Conservation (phyloP, 2,797 vertebrate genomes). For the Paratrypauchen microcephalus region DNA sequence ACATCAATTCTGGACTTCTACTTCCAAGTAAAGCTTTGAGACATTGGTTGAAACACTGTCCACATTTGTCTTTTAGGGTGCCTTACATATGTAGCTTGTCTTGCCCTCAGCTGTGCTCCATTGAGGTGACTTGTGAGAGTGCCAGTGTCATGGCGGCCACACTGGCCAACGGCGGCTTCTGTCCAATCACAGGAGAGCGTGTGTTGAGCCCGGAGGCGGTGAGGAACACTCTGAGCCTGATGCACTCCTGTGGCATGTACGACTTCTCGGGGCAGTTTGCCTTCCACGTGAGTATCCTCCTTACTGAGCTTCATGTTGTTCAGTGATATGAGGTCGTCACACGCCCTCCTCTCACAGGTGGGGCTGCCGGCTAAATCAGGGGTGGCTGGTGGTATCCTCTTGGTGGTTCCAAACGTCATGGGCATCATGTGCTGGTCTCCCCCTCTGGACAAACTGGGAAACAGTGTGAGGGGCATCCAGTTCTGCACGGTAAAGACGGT, state of each 20-base stretch:
- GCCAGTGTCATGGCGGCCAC: conserved; percentile 98
- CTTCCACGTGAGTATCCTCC: conserved; percentile 87
- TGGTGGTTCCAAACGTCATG: conserved; percentile 98
- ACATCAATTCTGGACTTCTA: conserved; percentile 95
- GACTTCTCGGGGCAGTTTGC: conserved; percentile 99
- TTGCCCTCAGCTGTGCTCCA: conserved; percentile 87
- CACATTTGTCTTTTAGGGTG: not conserved
- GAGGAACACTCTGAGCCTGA: conserved; percentile 93
- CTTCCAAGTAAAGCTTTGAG: conserved; percentile 86
- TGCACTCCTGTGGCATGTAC: conserved; percentile 99
- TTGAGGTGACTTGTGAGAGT: conserved; percentile 96
- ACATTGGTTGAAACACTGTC: not conserved
- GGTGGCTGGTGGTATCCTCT: conserved; percentile 91
- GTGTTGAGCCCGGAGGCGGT: conserved; percentile 94
- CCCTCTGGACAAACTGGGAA: conserved; percentile 93
- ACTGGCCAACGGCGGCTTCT: conserved; percentile 95
- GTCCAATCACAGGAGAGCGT: conserved; percentile 94
- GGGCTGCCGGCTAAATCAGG: conserved; percentile 96
- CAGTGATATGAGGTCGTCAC: not conserved
- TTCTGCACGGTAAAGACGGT: conserved; percentile 87
- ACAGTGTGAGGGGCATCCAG: conserved; percentile 94
- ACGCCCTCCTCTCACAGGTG: conserved; percentile 74
- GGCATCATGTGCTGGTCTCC: conserved; percentile 97
- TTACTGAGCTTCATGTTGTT: not conserved
- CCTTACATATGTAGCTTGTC: not conserved